Evolutionary conservation across 2,888 invertebrate species (phyloP).

Genomic region (Chloroclysta siterata): DNA sequence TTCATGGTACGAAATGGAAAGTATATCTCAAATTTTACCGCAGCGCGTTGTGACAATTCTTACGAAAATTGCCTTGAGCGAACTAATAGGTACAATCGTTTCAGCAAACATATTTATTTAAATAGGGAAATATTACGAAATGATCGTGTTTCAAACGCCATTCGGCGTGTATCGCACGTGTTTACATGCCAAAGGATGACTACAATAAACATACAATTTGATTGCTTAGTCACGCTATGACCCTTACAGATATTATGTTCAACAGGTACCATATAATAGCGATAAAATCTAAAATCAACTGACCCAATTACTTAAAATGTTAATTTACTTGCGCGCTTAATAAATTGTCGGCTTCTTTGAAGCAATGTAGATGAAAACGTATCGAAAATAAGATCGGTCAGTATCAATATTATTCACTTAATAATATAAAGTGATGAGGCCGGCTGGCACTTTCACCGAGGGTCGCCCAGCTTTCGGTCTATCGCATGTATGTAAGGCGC

Average conservation of each 20-base stretch:
- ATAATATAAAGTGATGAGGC: conserved; percentile 50
- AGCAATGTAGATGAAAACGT: conserved; percentile 28
- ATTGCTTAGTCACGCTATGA: conserved; percentile 10
- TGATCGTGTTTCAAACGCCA: conserved; percentile 63
- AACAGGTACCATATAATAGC: background rate
- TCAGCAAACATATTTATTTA: conserved; percentile 75
- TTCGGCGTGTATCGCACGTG: conserved; percentile 45
- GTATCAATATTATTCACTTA: conserved; percentile 41
- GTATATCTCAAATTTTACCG: conserved; percentile 44
- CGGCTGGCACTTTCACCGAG: conserved; percentile 78
- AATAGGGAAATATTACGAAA: conserved; percentile 69
- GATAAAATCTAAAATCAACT: background rate
- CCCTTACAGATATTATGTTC: background rate
- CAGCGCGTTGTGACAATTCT: conserved; percentile 63
- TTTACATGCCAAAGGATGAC: conserved; percentile 44
- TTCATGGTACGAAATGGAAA: conserved; percentile 45
- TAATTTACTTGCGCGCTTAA: background rate
- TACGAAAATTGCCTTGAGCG: conserved; percentile 78
- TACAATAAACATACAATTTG: conserved; percentile 27
- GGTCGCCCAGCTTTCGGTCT: conserved; percentile 71
- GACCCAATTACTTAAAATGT: conserved; percentile 9
- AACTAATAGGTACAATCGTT: conserved; percentile 72
- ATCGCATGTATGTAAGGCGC: conserved; percentile 59
- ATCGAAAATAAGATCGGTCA: conserved; percentile 39
- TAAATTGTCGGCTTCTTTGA: conserved; percentile 27